A percentile compares a stretch with the other conserved stretches of the same genome.
These are phyloP conservation scores for Rhinella marina DNA, from an alignment of 2,797 vertebrate species.

Conservation along the genomic window DNA sequence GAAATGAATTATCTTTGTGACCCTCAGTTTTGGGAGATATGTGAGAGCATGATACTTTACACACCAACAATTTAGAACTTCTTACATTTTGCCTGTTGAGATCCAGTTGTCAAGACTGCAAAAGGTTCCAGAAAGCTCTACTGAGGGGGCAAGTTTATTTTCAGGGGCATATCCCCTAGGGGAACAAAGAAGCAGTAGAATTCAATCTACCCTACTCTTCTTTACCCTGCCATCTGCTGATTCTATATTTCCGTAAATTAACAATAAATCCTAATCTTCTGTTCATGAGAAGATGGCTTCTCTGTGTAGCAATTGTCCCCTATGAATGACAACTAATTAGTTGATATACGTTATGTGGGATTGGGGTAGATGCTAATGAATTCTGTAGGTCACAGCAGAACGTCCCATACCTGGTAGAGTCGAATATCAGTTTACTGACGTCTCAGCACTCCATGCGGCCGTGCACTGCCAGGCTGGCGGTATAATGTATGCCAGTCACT, in stretches of 20 bases:
- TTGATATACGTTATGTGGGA: not conserved
- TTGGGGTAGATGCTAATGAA: not conserved
- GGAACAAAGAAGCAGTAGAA: not conserved
- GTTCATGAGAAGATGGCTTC: not conserved
- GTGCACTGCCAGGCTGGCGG: not conserved
- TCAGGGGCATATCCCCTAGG: not conserved
- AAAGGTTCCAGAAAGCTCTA: not conserved
- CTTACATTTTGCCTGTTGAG: not conserved
- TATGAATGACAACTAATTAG: not conserved
- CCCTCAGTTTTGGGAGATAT: slow-evolving; percentile 15
- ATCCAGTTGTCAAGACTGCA: not conserved
- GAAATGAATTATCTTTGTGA: slow-evolving; percentile 28
- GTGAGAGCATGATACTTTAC: not conserved
- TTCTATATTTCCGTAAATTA: not conserved
- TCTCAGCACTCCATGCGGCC: not conserved
- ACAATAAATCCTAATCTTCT: not conserved
- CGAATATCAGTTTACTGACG: not conserved
- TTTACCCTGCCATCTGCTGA: not conserved
- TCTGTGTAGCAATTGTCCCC: not conserved
- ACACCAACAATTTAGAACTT: not conserved
- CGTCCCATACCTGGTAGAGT: not conserved
- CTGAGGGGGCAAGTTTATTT: not conserved
- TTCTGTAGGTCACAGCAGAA: slow-evolving; percentile 11
- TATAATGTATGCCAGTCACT: slow-evolving; percentile 53
- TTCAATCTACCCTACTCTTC: not conserved